These are phyloP conservation scores for Excalfactoria chinensis DNA, from an alignment of 2,113 vertebrate genomes.

Conservation along the genomic window DNA sequence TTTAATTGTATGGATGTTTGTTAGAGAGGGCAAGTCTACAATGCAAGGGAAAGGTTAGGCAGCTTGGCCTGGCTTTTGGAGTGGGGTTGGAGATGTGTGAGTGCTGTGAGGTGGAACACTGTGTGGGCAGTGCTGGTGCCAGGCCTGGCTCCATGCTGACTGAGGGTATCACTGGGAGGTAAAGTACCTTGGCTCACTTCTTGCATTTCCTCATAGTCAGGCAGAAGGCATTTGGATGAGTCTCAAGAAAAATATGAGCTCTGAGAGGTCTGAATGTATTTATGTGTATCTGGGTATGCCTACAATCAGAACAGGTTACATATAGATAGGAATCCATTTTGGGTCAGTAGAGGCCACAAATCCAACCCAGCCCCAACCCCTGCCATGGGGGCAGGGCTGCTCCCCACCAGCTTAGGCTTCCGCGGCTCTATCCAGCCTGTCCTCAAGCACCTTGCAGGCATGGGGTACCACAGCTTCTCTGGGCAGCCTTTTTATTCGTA, in stretches of 20 bases:
- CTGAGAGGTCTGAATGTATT: neutral
- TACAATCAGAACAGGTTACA: neutral
- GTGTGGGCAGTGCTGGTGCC: neutral
- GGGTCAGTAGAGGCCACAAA: neutral
- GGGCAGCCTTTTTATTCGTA: neutral
- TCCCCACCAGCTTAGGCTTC: neutral
- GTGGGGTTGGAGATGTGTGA: rapidly evolving
- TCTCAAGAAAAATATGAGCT: neutral
- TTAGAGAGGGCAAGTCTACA: neutral
- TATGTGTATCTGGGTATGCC: neutral
- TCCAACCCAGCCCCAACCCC: neutral
- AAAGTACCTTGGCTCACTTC: neutral
- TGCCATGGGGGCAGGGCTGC: neutral
- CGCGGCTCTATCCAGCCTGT: neutral
- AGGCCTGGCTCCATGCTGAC: neutral
- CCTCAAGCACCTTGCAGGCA: neutral
- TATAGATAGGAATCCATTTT: neutral
- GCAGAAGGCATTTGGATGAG: neutral
- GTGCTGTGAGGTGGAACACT: neutral
- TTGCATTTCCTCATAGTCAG: neutral
- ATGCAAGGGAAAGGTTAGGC: rapidly evolving
- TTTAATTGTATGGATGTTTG: neutral
- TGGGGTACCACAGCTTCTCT: neutral
- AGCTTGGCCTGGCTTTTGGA: rapidly evolving
- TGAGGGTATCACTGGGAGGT: neutral